These are phyloP conservation scores for Harpalus rubripes DNA, from an alignment of 2,888 invertebrate genomes.

Conservation along the genomic window DNA sequence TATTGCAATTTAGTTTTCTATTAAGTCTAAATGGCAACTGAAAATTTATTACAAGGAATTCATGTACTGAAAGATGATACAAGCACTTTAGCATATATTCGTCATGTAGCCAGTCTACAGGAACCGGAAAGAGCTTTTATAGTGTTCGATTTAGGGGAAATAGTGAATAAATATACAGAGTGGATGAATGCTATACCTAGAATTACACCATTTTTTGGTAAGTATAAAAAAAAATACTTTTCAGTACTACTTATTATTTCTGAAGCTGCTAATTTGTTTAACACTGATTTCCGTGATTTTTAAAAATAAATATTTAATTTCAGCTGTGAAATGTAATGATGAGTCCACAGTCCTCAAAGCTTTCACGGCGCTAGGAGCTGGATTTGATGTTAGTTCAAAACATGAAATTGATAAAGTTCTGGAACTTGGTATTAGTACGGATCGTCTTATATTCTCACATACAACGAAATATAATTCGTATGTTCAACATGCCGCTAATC, in stretches of 20 bases:
- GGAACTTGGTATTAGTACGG: constrained; percentile 77
- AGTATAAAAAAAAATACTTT: not conserved
- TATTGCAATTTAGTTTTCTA: no score
- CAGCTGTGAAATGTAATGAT: constrained; percentile 83
- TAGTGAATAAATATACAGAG: constrained; percentile 5
- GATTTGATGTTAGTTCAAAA: constrained; percentile 83
- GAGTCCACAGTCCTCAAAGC: constrained; percentile 76
- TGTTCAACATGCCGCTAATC: constrained; percentile 78
- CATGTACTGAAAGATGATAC: constrained; percentile 6
- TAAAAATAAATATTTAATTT: no score
- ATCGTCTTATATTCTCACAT: constrained; percentile 81
- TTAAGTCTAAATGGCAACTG: not conserved
- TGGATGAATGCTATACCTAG: constrained; percentile 19
- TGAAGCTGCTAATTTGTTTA: no score
- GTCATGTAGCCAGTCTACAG: constrained; percentile 2
- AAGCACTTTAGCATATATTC: not conserved
- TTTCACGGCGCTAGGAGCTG: constrained; percentile 79
- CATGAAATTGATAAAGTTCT: constrained; percentile 80
- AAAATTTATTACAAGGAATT: not conserved
- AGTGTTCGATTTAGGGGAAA: constrained; percentile 32
- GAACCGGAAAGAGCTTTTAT: constrained; percentile 26
- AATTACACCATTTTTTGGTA: constrained; percentile 34
- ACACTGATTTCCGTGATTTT: no score
- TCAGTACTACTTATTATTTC: no score
- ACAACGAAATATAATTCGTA: constrained; percentile 80